Evolutionary conservation across 2,113 vertebrate genomes (phyloP).

Genomic region (Condylura cristata): DNA sequence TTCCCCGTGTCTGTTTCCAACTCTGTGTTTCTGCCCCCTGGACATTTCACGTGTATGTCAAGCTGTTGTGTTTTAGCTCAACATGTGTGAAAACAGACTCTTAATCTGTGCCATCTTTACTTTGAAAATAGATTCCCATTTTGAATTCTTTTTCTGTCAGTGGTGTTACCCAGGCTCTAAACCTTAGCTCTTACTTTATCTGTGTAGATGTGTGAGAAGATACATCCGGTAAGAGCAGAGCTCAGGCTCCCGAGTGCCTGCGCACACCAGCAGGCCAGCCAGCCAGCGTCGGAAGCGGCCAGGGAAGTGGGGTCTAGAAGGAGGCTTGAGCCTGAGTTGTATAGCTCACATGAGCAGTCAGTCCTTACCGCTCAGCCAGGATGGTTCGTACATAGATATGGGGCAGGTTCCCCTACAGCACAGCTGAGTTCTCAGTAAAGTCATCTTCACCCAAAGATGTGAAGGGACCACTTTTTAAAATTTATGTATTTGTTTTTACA

Average conservation of each 20-base stretch:
- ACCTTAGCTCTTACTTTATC: not conserved
- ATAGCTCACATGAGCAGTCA: too few species aligned
- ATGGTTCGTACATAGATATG: not conserved
- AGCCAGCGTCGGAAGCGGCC: rapidly evolving
- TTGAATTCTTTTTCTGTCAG: not conserved
- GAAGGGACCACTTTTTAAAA: not conserved
- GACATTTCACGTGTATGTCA: not conserved
- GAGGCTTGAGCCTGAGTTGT: not conserved
- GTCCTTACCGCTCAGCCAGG: too few species aligned
- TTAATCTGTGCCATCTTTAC: not conserved
- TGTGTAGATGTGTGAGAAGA: not conserved
- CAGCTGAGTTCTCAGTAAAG: not conserved
- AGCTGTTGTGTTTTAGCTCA: not conserved
- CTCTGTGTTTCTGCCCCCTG: rapidly evolving
- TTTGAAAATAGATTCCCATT: not conserved
- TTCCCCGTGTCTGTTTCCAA: not conserved
- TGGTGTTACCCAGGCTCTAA: not conserved
- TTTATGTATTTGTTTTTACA: too few species aligned
- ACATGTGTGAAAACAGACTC: too few species aligned
- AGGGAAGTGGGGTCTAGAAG: rapidly evolving
- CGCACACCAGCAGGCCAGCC: not conserved
- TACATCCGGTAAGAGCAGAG: not conserved
- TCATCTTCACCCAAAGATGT: not conserved
- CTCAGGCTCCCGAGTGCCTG: not conserved
- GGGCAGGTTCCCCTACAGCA: not conserved